phyloP scores from a whole-genome alignment of 2,888 invertebrate species.

The Seira sanloemensis region DNA sequence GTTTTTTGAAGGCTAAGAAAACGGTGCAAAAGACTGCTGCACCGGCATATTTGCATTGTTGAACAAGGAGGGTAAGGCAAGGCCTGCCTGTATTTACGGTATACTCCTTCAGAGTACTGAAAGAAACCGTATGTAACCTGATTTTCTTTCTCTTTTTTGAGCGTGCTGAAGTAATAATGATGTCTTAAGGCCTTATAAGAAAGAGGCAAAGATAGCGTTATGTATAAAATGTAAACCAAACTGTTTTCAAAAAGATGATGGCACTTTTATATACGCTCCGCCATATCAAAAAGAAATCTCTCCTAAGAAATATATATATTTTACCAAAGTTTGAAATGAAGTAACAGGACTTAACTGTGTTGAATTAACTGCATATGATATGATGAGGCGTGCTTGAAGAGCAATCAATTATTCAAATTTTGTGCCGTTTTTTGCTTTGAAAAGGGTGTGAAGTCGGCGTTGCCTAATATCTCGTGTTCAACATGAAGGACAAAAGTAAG shows the following conservation, averaged over 20 bases:
- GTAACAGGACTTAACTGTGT: constrained; percentile 12
- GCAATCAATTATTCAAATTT: constrained; percentile 12
- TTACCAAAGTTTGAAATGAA: no score
- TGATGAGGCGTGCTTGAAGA: not conserved
- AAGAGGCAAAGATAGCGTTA: constrained; percentile 13
- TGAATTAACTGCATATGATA: constrained; percentile 8
- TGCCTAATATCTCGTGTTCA: not conserved
- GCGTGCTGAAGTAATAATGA: not conserved
- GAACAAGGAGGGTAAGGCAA: constrained; percentile 10
- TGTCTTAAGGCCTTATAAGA: constrained; percentile 1
- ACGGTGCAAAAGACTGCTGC: constrained; percentile 3
- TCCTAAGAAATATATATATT: no score
- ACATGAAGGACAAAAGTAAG: constrained; percentile 56
- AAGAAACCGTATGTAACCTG: constrained; percentile 47
- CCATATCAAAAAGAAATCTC: not conserved
- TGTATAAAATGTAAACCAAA: not conserved
- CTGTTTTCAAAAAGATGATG: not conserved
- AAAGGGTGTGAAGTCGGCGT: not conserved
- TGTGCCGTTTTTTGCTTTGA: not conserved
- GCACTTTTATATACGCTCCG: not conserved
- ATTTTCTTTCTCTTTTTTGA: constrained; percentile 27
- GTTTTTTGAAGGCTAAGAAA: not conserved
- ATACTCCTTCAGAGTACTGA: not conserved
- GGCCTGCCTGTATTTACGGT: constrained; percentile 1
- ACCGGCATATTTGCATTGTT: constrained; percentile 15